Base-by-base conservation (phyloP, 2,113 vertebrate species). In the Trachemys scripta region DNA sequence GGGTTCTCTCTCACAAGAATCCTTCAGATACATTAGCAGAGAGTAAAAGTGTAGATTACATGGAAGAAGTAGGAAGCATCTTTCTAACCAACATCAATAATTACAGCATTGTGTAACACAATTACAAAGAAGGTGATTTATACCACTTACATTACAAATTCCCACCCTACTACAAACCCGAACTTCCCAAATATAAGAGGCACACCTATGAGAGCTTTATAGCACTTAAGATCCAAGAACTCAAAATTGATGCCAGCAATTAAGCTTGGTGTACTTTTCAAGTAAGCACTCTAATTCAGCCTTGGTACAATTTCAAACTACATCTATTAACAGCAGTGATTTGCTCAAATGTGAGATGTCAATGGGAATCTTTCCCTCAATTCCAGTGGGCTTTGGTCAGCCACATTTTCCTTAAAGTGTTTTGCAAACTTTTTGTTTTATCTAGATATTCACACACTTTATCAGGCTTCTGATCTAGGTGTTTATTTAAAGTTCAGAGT, bases 1-100 rank as follows among this genome's bases (percentile, higher is more conserved):
- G 8, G 62, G 9, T 62, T 51, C 17, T 50, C 50, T 14, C 49
- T 17, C 8, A 51, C 35, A 88, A 49, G 20, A 86, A 80, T 45
- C 4, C n/a, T 90, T 75, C 35, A 57, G 42, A 49, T 62, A 24
- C 0, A 0, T 19, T 35, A n/a, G 2, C 62, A 2, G 2, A 20
- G 20, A 76, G 17, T 45, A 5, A 8, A 59, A 84, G n/a, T 5
- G 10, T 22, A 35, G 54, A 24, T 1, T 59, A 12, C 10, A 92
- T 31, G 47, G 62, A 12, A 80, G 31, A 87, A 49, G 38, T 8
- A 22, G 2, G 27, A 25, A 2, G 14, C 57, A 25, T 8, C n/a
- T 9, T 29, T 87, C 51, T 57, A 2, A 27, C 2, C 5, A 38
- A 5, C 13, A 3, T 2, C 1, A 76, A 65, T 53, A 80, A 80